A percentile compares a stretch with the other conserved stretches of the same genome.
These are phyloP conservation scores for Lophius piscatorius DNA, from an alignment of 2,113 vertebrate species.

Conservation along the genomic window DNA sequence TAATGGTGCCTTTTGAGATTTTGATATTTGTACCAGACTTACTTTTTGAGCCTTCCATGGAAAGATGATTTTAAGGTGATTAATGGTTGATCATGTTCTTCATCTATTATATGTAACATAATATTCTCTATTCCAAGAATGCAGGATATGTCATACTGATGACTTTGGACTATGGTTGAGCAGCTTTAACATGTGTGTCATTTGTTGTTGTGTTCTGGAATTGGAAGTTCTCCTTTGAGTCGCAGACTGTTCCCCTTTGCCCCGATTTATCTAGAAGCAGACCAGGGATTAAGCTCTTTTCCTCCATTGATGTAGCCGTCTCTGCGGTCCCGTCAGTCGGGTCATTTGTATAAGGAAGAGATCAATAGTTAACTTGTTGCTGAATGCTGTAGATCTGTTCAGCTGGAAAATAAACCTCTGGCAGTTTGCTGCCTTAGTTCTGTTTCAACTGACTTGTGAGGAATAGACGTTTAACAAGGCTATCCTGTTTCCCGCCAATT, in stretches of 20 bases:
- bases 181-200: too few species aligned
- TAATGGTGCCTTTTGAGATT: too few species aligned
- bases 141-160: too few species aligned
- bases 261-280: constrained; percentile 65
- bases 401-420: constrained; percentile 47
- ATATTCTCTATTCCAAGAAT: too few species aligned
- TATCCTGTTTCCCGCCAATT: constrained; percentile 52
- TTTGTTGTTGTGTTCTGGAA: too few species aligned
- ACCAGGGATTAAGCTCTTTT: constrained; percentile 55
- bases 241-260: constrained; percentile 43
- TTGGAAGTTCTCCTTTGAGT: constrained; percentile 43
- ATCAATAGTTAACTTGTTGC: constrained; percentile 70
- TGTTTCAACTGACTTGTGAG: constrained; percentile 44
- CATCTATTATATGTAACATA: too few species aligned
- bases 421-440: constrained; percentile 32
- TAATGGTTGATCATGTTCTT: too few species aligned
- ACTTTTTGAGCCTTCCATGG: too few species aligned
- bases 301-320: constrained; percentile 47
- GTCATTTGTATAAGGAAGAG: constrained; percentile 58
- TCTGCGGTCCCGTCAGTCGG: constrained; percentile 70
- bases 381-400: constrained; percentile 48
- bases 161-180: too few species aligned
- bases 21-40: too few species aligned
- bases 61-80: too few species aligned
- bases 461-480: constrained; percentile 26